Conservation (phyloP, 1,140 invertebrate genomes). For the Drosophila repletoides region DNA sequence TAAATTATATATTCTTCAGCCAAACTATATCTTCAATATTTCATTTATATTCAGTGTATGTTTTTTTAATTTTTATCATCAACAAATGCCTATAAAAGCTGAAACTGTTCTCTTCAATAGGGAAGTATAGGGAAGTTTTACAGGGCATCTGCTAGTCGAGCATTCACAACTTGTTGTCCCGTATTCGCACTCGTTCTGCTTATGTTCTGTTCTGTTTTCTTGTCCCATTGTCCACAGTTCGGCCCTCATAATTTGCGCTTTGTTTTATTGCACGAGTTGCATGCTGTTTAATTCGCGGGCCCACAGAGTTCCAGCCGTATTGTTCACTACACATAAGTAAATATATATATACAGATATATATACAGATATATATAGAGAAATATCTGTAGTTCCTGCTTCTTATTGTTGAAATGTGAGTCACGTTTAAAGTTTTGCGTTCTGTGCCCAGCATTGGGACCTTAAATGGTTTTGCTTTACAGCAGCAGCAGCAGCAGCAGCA, state of each 20-base stretch:
- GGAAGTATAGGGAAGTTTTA: no score
- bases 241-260: constrained; percentile 72
- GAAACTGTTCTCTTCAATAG: no score
- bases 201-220: constrained; percentile 23
- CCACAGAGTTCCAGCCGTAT: constrained; percentile 2
- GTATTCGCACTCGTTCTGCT: neutral
- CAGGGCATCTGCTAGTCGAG: constrained; percentile 1
- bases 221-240: constrained; percentile 24
- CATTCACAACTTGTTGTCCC: neutral
- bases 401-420: constrained; percentile 71
- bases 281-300: constrained; percentile 63
- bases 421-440: constrained; percentile 65
- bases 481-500: no score
- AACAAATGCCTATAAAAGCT: no score
- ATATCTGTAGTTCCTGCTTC: neutral
- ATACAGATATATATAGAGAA: neutral
- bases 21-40: no score
- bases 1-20: no score
- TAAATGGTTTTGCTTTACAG: constrained; percentile 48
- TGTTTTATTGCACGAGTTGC: constrained; percentile 63
- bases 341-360: neutral
- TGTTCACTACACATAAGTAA: neutral
- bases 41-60: no score
- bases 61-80: no score
- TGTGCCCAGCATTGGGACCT: constrained; percentile 40